These are phyloP conservation scores for Miltochrista miniata DNA, from an alignment of 2,888 invertebrate genomes.

Conservation along the genomic window DNA sequence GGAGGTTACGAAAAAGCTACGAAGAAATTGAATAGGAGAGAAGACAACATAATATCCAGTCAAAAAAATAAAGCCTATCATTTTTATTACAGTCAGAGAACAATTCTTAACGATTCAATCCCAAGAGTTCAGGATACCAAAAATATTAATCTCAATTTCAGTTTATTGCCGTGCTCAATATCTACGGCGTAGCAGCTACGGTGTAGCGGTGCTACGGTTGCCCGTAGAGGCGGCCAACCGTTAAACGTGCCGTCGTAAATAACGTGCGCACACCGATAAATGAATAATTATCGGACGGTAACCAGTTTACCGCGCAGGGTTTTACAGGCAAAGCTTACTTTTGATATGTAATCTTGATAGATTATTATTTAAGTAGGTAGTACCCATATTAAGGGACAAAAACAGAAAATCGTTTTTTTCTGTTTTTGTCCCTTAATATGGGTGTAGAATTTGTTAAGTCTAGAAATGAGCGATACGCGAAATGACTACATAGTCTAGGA, in stretches of 20 bases:
- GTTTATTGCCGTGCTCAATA: constrained; percentile 27
- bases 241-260: constrained; percentile 55
- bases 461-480: too few species aligned
- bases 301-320: constrained; percentile 48
- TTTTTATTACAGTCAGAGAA: constrained; percentile 2
- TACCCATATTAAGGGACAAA: constrained; percentile 11
- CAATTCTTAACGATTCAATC: constrained; percentile 21
- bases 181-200: constrained; percentile 41
- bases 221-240: constrained; percentile 52
- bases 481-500: too few species aligned
- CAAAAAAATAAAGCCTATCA: too few species aligned
- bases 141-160: constrained; percentile 27
- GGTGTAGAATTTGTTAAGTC: too few species aligned
- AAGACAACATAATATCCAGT: too few species aligned
- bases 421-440: too few species aligned
- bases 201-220: constrained; percentile 34
- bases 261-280: constrained; percentile 58
- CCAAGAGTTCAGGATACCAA: constrained; percentile 16
- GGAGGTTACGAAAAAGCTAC: too few species aligned
- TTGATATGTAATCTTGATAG: constrained; percentile 28
- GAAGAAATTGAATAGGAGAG: too few species aligned
- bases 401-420: constrained; percentile 3
- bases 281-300: constrained; percentile 71
- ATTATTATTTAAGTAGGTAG: too few species aligned
- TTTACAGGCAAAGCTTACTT: constrained; percentile 24